These are phyloP conservation scores for Daboia siamensis DNA, from an alignment of 2,113 vertebrate genomes.

Conservation along the genomic window DNA sequence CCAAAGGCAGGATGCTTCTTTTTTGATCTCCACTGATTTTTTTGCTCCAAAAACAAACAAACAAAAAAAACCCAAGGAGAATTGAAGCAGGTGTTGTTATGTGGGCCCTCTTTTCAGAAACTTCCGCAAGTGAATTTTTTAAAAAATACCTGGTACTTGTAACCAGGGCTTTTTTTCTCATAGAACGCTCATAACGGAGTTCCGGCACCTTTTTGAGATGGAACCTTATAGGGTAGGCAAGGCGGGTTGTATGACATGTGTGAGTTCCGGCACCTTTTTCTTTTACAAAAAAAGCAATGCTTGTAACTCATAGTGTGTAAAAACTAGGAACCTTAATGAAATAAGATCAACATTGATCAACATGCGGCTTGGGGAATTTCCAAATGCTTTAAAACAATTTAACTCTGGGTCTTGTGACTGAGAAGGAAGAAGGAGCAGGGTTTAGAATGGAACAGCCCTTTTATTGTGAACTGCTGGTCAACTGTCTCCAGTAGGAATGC, in stretches of 20 bases:
- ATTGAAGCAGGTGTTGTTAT: not conserved
- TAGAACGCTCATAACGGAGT: too few relatives aligned
- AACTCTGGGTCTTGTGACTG: not conserved
- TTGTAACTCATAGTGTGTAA: not conserved
- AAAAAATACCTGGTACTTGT: not conserved
- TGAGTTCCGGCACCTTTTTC: too few relatives aligned
- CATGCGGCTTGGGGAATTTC: not conserved
- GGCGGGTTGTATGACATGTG: too few relatives aligned
- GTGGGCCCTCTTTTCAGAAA: not conserved
- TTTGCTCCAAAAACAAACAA: too few relatives aligned
- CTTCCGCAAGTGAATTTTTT: not conserved
- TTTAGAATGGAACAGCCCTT: not conserved
- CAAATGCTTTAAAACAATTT: not conserved
- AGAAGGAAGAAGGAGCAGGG: not conserved
- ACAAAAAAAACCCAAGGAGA: not conserved
- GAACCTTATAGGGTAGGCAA: too few relatives aligned
- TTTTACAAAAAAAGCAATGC: too few relatives aligned
- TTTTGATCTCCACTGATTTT: not conserved
- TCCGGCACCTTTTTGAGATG: too few relatives aligned
- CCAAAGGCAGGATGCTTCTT: not conserved
- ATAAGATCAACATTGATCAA: too few relatives aligned
- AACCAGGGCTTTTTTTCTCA: too few relatives aligned
- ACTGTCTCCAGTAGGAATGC: not conserved
- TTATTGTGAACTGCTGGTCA: not conserved
- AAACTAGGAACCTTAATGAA: not conserved